Base-by-base conservation (phyloP, 2,113 vertebrate species). In the Gobio gobio region DNA sequence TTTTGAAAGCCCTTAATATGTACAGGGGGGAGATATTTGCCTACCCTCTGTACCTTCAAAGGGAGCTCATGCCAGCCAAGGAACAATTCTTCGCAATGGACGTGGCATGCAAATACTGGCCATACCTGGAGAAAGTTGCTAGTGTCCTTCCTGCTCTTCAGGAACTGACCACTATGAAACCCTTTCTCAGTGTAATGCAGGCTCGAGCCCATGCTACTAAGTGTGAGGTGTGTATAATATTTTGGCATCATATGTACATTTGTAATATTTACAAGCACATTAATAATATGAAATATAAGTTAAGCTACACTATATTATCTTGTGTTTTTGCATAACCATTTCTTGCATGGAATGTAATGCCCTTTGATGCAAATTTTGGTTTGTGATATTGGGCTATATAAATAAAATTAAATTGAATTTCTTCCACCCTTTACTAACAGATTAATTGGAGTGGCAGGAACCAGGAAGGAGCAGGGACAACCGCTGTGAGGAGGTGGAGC, bases 151-250 rank as follows among this genome's bases (percentile, higher is more conserved):
- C 63, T 22, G 68, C 49, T 59, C 56, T 83, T 40, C 24, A 75
- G 54, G n/a, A 58, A 0, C n/a, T 76, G 22, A 58, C 58, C 6
- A n/a, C 22, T 10, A 59, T 59, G 56, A n/a, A 76, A 45, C 54
- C 58, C 10, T 84, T 84, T 26, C 73, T 84, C 8, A 76, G 72
- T 24, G n/a, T 84, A 2, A 77, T 77, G 58, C 83, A 84, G 77
- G 56, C 56, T 68, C 45, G 29, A 74, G 47, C 66, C 47, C 81
- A 83, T 72, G 81, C 45, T 70, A 83, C 81, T 8, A 73, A 83
- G 68, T 83, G 81, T 83, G 81, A 83, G 26, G 81, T 74, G 36
- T 83, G 81, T 83, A 18, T 58, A 66, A 33, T 40, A 73, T 83
- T 83, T 72, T 40, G 24, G 43, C 43, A 40, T 51, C 36, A 43